Evolutionary conservation across 2,797 vertebrate genomes (phyloP).

Genomic region (Halcyon leucocephala): DNA sequence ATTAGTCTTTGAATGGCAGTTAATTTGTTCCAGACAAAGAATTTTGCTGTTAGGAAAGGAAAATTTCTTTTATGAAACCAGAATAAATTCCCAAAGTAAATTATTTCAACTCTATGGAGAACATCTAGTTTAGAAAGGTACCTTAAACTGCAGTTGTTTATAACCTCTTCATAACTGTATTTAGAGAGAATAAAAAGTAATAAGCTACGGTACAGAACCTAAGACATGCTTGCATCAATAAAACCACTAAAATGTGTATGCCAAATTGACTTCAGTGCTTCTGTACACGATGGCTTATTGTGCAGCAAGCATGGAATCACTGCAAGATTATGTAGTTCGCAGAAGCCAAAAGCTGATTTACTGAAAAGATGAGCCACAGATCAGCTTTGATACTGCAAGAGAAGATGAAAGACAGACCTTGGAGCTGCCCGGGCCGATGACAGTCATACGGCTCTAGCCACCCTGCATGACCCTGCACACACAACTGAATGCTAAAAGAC

Average conservation of each 20-base stretch:
- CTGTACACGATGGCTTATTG: fast-evolving
- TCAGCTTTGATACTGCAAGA: background rate
- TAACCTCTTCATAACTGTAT: background rate
- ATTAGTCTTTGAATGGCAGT: constrained; percentile 47
- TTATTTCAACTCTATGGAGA: background rate
- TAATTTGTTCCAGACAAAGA: constrained; percentile 60
- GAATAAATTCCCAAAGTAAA: background rate
- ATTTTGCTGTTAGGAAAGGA: constrained; percentile 16
- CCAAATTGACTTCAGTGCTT: background rate
- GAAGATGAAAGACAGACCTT: background rate
- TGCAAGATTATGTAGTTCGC: background rate
- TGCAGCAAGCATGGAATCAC: background rate
- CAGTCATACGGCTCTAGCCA: background rate
- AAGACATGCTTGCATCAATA: background rate
- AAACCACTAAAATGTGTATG: background rate
- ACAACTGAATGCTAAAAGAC: background rate
- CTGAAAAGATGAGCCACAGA: background rate
- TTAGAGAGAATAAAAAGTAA: background rate
- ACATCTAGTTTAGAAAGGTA: background rate
- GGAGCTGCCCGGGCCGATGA: background rate
- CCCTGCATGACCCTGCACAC: background rate
- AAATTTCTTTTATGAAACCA: constrained; percentile 29
- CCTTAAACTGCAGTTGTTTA: background rate
- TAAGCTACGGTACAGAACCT: background rate
- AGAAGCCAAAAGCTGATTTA: background rate